phyloP scores from a whole-genome alignment of 2,888 invertebrate species.

The Steinernema scapterisci region DNA sequence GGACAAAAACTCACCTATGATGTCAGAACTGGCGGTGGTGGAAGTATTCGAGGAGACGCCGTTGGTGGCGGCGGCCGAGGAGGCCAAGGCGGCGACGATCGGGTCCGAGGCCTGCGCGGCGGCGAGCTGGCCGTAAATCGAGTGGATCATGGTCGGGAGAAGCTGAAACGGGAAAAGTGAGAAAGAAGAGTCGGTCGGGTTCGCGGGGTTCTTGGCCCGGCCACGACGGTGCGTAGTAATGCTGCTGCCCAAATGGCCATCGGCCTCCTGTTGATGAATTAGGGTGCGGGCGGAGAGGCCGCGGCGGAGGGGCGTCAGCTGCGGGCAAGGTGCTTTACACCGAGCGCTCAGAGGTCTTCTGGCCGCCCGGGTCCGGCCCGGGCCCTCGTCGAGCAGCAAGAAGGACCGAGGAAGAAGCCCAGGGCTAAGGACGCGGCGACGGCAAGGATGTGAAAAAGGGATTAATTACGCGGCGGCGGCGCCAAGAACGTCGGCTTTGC shows the following conservation, averaged over 20 bases:
- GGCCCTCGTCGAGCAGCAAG: not conserved
- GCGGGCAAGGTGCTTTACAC: slow-evolving; percentile 18
- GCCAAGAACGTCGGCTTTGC: slow-evolving; percentile 4
- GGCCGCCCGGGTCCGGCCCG: too few relatives aligned
- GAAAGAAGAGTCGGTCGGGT: not conserved
- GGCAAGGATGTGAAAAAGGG: slow-evolving; percentile 17
- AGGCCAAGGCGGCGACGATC: slow-evolving; percentile 20
- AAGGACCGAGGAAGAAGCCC: not conserved
- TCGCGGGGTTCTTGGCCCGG: not conserved
- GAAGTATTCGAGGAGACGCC: not conserved
- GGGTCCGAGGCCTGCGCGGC: slow-evolving; percentile 15
- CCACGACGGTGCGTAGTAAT: slow-evolving; percentile 3
- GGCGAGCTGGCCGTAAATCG: slow-evolving; percentile 37
- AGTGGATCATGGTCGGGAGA: slow-evolving; percentile 32
- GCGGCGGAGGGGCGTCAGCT: slow-evolving; percentile 19
- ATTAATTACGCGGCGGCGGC: slow-evolving; percentile 21
- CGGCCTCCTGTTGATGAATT: slow-evolving; percentile 26
- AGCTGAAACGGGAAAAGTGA: slow-evolving; percentile 6
- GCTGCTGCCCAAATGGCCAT: slow-evolving; percentile 25
- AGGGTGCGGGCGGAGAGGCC: slow-evolving; percentile 28
- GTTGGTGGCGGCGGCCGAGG: slow-evolving; percentile 30
- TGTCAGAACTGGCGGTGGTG: slow-evolving; percentile 31
- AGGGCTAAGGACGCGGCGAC: not conserved
- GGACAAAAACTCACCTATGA: slow-evolving; percentile 29
- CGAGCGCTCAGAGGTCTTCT: not conserved